Evolutionary conservation across 2,888 invertebrate genomes (phyloP).

Genomic region (Monochamus alternatus): DNA sequence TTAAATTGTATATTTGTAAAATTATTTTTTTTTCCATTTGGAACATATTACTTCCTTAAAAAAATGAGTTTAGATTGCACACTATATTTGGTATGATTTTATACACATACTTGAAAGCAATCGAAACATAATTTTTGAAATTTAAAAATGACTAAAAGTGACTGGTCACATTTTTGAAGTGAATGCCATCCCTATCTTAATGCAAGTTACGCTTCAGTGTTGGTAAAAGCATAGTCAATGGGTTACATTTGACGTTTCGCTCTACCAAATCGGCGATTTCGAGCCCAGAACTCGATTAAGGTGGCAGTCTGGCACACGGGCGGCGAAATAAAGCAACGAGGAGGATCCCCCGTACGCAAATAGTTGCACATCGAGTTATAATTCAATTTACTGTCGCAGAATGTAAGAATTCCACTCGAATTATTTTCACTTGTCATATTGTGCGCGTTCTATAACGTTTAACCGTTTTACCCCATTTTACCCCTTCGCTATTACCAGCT

Average conservation of each 20-base stretch:
- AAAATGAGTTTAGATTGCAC: no score
- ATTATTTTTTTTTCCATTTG: no score
- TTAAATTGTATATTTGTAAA: no score
- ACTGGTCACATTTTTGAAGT: no score
- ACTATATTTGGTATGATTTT: no score
- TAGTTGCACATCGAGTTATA: slow-evolving; percentile 57
- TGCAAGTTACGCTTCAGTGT: no score
- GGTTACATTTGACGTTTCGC: neutral
- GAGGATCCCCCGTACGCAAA: slow-evolving; percentile 47
- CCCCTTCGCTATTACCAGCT: slow-evolving; percentile 67
- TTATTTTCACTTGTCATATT: slow-evolving; percentile 69
- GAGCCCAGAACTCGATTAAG: neutral
- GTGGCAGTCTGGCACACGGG: neutral
- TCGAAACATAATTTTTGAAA: no score
- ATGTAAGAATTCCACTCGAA: slow-evolving; percentile 71
- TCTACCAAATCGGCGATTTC: neutral
- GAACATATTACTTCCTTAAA: no score
- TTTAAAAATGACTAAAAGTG: no score
- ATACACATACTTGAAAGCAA: no score
- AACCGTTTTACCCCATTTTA: slow-evolving; percentile 66
- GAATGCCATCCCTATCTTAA: no score
- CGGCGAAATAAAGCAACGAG: slow-evolving; percentile 26
- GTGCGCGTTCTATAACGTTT: slow-evolving; percentile 69
- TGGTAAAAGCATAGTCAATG: no score
- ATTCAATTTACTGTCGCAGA: slow-evolving; percentile 63